phyloP scores from a whole-genome alignment of 2,113 vertebrate species.

The Oenanthe melanoleuca region DNA sequence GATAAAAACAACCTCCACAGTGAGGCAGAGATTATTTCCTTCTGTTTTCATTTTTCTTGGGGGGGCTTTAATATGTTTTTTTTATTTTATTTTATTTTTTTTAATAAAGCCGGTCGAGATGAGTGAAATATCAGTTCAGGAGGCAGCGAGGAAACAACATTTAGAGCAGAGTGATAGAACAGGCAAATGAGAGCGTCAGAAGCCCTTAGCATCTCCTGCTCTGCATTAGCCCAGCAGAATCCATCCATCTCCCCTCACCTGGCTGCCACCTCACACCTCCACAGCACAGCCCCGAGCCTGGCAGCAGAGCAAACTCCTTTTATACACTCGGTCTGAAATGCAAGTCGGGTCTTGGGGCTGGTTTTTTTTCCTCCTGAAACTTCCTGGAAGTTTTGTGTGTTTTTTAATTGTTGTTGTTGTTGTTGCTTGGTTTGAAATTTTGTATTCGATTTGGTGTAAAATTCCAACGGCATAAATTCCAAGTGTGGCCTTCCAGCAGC shows the following conservation, averaged over 20 bases:
- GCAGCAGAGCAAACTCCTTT: neutral
- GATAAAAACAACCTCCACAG: neutral
- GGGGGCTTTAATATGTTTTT: neutral
- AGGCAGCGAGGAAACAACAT: slow-evolving; percentile 64
- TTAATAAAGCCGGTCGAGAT: slow-evolving; percentile 44
- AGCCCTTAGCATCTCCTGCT: slow-evolving; percentile 70
- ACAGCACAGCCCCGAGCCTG: slow-evolving; percentile 60
- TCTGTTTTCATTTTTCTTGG: slow-evolving; percentile 35
- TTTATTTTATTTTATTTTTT: neutral
- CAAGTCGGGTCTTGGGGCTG: neutral
- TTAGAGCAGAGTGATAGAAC: slow-evolving; percentile 42
- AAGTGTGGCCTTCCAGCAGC: too few relatives aligned
- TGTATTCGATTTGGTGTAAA: accelerated
- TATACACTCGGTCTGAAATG: neutral
- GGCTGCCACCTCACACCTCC: slow-evolving; percentile 64
- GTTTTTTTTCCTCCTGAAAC: neutral
- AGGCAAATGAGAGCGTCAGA: slow-evolving; percentile 57
- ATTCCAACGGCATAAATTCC: neutral
- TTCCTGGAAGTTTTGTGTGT: neutral
- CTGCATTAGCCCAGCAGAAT: slow-evolving; percentile 64
- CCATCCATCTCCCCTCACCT: slow-evolving; percentile 78
- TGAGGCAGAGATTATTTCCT: slow-evolving; percentile 16
- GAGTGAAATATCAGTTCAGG: slow-evolving; percentile 64
- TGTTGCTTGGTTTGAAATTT: slow-evolving; percentile 14
- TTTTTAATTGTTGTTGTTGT: neutral